phyloP scores from a whole-genome alignment of 2,113 vertebrate genomes.

The Sigmodon hispidus region DNA sequence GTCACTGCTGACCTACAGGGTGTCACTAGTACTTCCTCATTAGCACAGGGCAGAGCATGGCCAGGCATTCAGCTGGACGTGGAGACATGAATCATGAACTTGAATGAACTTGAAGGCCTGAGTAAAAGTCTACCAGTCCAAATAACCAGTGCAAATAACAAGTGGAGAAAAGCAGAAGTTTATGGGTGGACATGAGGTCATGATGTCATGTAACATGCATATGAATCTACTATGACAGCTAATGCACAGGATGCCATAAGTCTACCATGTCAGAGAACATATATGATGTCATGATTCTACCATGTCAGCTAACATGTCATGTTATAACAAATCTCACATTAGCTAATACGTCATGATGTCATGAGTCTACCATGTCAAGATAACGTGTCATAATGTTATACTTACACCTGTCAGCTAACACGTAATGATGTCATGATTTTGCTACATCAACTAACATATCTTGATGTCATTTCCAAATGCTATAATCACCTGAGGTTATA shows the following conservation, averaged over 20 bases:
- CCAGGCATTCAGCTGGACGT: too few relatives aligned
- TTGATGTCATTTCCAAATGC: neutral
- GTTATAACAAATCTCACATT: neutral
- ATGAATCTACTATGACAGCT: neutral
- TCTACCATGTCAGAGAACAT: neutral
- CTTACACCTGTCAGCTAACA: neutral
- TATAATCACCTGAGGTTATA: neutral
- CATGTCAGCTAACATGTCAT: neutral
- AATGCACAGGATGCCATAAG: neutral
- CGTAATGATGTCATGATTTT: neutral
- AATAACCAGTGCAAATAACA: fast-evolving
- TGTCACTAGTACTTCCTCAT: neutral
- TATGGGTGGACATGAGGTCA: fast-evolving
- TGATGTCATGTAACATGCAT: too few relatives aligned
- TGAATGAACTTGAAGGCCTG: neutral
- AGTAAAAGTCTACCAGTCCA: too few relatives aligned
- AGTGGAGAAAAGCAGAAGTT: fast-evolving
- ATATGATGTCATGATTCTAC: neutral
- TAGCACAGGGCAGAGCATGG: neutral
- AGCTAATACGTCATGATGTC: neutral
- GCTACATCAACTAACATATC: neutral
- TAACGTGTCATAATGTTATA: neutral
- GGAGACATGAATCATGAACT: neutral
- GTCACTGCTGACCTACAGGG: neutral
- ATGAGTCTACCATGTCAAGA: neutral